phyloP scores from a whole-genome alignment of 2,797 vertebrate species.

The Pangasius krempfi region DNA sequence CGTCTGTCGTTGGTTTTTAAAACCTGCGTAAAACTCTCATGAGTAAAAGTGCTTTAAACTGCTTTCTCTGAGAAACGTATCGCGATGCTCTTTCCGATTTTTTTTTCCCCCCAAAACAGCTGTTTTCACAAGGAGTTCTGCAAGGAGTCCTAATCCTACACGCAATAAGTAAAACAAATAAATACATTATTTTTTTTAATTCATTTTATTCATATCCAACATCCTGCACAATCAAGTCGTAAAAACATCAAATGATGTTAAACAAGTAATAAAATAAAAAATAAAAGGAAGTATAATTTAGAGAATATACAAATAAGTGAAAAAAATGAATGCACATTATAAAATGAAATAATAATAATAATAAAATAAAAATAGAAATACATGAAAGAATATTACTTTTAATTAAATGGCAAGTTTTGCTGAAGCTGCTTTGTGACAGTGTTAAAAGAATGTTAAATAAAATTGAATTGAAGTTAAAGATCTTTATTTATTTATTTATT shows the following conservation, averaged over 20 bases:
- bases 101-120: no score
- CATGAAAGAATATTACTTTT: no score
- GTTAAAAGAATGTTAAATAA: not conserved
- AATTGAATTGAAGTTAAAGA: no score
- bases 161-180: not conserved
- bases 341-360: not conserved
- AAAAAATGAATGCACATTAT: not conserved
- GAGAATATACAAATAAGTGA: not conserved
- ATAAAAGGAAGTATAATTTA: not conserved
- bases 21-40: not conserved
- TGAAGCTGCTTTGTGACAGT: not conserved
- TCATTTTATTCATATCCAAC: not conserved
- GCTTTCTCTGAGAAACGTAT: not conserved
- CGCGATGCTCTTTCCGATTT: not conserved
- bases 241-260: not conserved
- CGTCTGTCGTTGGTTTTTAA: not conserved
- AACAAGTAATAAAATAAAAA: not conserved
- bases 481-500: not conserved
- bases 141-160: not conserved
- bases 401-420: no score
- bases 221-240: not conserved
- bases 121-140: not conserved
- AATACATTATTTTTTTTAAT: not conserved
- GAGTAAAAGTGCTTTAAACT: not conserved
- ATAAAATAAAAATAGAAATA: no score